Conservation (phyloP, 2,113 vertebrate genomes). For the Vidua chalybeata region DNA sequence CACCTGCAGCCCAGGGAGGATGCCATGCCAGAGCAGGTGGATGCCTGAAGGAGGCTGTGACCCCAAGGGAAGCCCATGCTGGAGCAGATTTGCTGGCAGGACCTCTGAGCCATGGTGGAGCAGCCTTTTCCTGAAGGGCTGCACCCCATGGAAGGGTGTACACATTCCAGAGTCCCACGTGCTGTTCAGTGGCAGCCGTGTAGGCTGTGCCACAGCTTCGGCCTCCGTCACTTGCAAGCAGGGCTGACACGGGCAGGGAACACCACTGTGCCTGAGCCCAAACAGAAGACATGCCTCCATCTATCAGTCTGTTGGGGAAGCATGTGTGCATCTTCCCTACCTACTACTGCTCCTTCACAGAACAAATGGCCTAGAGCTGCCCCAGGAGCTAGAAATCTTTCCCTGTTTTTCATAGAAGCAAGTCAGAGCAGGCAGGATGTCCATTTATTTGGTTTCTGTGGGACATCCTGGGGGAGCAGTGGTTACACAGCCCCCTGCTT, state of each 20-base stretch:
- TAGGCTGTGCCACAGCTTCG: background rate
- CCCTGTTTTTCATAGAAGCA: accelerated
- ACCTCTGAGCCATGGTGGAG: background rate
- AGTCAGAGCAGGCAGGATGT: background rate
- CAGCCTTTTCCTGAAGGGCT: background rate
- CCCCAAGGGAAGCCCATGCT: background rate
- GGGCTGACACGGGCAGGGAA: background rate
- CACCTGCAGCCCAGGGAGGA: background rate
- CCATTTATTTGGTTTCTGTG: background rate
- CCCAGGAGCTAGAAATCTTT: background rate
- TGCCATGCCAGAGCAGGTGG: background rate
- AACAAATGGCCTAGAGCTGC: background rate
- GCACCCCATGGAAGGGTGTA: background rate
- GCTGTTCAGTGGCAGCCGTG: background rate
- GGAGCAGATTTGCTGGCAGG: background rate
- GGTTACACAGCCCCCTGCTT: background rate
- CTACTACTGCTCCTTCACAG: background rate
- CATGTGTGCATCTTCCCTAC: background rate
- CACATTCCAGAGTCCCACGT: accelerated
- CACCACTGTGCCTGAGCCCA: background rate
- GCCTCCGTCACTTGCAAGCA: background rate
- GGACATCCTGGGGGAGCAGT: background rate
- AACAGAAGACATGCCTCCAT: background rate
- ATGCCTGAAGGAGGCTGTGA: background rate
- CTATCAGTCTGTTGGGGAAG: background rate